Percentiles rank a stretch among this genome's conserved stretches.
Evolutionary conservation across 2,113 vertebrate species (phyloP).

Genomic region (Morphnarchus princeps): DNA sequence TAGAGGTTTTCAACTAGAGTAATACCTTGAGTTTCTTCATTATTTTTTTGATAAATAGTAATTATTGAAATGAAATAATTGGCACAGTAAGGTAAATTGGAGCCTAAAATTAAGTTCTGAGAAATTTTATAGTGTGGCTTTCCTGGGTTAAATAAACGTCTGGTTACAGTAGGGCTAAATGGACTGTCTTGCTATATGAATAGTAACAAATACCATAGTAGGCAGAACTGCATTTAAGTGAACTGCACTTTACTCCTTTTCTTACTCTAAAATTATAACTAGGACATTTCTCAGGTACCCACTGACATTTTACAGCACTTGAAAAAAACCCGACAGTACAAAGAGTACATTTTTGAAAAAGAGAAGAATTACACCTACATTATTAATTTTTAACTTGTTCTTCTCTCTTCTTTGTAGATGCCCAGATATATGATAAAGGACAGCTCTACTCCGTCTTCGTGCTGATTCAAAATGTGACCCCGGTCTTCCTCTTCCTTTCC

Average conservation of each 20-base stretch:
- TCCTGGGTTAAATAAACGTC: neutral
- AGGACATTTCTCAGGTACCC: neutral
- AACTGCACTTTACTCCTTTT: neutral
- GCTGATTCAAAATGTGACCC: slow-evolving; percentile 87
- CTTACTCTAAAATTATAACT: neutral
- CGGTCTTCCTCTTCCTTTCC: slow-evolving; percentile 84
- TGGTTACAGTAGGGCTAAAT: neutral
- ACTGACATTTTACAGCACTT: slow-evolving; percentile 8
- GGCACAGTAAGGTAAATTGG: neutral
- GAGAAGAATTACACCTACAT: slow-evolving; percentile 74
- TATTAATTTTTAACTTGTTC: slow-evolving; percentile 97
- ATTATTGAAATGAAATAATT: neutral
- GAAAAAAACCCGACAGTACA: neutral
- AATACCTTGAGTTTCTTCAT: neutral
- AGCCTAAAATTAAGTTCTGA: slow-evolving; percentile 5
- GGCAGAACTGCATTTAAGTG: neutral
- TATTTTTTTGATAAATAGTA: neutral
- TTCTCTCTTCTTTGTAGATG: slow-evolving; percentile 94
- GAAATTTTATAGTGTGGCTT: neutral
- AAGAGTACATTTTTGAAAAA: neutral
- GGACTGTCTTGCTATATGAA: neutral
- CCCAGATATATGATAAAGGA: slow-evolving; percentile 96
- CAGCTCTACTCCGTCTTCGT: slow-evolving; percentile 85
- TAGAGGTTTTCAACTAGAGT: neutral
- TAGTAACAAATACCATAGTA: neutral